Conservation (phyloP, 2,797 vertebrate species). For the Gouania willdenowi region DNA sequence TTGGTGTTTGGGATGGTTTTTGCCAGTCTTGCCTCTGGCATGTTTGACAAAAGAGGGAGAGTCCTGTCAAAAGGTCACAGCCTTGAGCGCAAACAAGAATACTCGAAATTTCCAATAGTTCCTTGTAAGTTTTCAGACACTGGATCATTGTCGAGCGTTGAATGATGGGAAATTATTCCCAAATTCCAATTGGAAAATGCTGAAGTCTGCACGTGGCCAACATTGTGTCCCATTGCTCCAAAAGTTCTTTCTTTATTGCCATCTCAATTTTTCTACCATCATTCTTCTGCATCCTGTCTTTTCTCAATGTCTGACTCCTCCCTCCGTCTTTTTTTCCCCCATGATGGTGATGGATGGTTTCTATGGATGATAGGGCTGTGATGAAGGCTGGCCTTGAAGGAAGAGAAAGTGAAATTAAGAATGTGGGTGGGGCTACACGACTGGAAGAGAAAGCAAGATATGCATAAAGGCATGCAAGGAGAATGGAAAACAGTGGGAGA, state of each 20-base stretch:
- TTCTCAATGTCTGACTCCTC: slow-evolving; percentile 12
- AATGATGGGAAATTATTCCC: no score
- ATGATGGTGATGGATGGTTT: slow-evolving; percentile 70
- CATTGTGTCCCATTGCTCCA: slow-evolving; percentile 4
- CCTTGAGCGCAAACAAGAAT: slow-evolving; percentile 40
- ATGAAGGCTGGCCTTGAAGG: slow-evolving; percentile 67
- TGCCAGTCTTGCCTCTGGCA: slow-evolving; percentile 37
- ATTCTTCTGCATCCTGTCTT: slow-evolving; percentile 17
- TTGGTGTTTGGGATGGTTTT: slow-evolving; percentile 15
- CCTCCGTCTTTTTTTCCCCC: slow-evolving; percentile 26
- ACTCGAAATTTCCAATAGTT: slow-evolving; percentile 17
- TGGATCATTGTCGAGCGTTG: slow-evolving; percentile 4
- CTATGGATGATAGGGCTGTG: slow-evolving; percentile 63
- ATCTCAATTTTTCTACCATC: slow-evolving; percentile 8
- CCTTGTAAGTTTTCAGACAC: neutral
- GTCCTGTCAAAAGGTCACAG: slow-evolving; percentile 51
- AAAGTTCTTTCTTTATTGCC: neutral
- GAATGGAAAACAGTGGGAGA: slow-evolving; percentile 11
- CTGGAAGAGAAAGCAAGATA: slow-evolving; percentile 29
- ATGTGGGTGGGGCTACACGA: slow-evolving; percentile 11
- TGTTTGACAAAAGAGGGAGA: slow-evolving; percentile 46
- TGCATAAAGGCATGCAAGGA: slow-evolving; percentile 15
- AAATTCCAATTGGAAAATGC: no score
- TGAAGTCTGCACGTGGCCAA: slow-evolving; percentile 8
- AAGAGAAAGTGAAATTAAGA: slow-evolving; percentile 35